These are phyloP conservation scores for Elephantulus edwardii DNA, from an alignment of 2,113 vertebrate species.

Conservation along the genomic window DNA sequence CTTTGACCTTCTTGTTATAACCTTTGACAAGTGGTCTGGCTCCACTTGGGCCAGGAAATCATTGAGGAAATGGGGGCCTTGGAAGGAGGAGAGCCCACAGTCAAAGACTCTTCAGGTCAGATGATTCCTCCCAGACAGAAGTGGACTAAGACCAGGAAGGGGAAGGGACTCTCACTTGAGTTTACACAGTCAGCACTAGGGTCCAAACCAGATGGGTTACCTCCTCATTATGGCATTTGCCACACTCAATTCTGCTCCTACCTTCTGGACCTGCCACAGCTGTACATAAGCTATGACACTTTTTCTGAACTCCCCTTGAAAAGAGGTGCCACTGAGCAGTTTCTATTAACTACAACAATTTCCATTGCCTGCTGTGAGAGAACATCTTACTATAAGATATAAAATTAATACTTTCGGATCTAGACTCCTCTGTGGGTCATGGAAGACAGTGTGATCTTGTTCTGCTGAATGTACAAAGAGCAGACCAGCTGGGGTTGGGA, in stretches of 20 bases:
- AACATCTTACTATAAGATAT: too few relatives aligned
- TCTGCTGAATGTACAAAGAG: too few relatives aligned
- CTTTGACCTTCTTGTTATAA: slow-evolving; percentile 44
- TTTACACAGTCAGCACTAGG: not conserved
- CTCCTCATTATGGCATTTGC: not conserved
- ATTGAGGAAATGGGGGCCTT: not conserved
- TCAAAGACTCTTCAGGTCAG: not conserved
- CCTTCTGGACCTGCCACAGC: not conserved
- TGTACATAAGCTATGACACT: not conserved
- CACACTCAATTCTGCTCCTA: not conserved
- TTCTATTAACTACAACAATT: not conserved
- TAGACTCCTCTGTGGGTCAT: too few relatives aligned
- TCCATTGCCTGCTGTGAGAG: too few relatives aligned
- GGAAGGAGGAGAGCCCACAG: not conserved
- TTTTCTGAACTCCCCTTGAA: not conserved
- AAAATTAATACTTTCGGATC: too few relatives aligned
- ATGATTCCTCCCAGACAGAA: not conserved
- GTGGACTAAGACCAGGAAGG: not conserved
- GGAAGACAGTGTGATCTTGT: too few relatives aligned
- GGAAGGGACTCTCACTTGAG: not conserved
- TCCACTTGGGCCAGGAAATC: slow-evolving; percentile 41
- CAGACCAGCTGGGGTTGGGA: too few relatives aligned
- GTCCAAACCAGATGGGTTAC: not conserved
- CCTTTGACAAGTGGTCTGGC: not conserved
- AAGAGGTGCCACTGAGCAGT: not conserved